Conservation (phyloP, 2,888 invertebrate genomes). For the Coelopa pilipes region DNA sequence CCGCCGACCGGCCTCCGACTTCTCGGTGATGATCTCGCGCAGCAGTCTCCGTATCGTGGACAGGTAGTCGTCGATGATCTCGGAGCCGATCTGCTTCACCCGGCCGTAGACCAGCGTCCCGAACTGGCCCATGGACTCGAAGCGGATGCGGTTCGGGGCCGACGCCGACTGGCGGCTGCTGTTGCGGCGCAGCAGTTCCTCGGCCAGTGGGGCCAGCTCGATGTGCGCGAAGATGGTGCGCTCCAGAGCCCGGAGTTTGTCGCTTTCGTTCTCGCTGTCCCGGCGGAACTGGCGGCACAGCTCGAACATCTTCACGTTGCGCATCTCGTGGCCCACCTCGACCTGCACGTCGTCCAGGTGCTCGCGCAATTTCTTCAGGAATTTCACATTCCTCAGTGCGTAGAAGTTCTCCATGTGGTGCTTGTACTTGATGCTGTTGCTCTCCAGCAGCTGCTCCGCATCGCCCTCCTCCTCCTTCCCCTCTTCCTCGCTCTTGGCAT, state of each 20-base stretch:
- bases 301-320: conserved; percentile 53
- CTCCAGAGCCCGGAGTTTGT: background rate
- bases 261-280: conserved; percentile 27
- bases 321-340: conserved; percentile 53
- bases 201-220: conserved; percentile 46
- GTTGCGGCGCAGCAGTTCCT: conserved; percentile 44
- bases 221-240: background rate
- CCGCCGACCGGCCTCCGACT: conserved; percentile 14
- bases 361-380: conserved; percentile 50
- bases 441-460: conserved; percentile 52
- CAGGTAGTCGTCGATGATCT: conserved; percentile 58
- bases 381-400: conserved; percentile 53
- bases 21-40: conserved; percentile 49
- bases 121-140: conserved; percentile 43
- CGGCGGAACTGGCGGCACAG: conserved; percentile 53
- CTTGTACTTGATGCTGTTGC: conserved; percentile 28
- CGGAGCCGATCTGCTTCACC: conserved; percentile 52
- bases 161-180: conserved; percentile 42
- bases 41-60: conserved; percentile 51
- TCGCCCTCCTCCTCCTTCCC: conserved; percentile 21
- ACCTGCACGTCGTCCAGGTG: conserved; percentile 49
- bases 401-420: conserved; percentile 41
- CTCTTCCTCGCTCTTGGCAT: conserved; percentile 40
- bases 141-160: conserved; percentile 17
- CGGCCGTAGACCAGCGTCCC: conserved; percentile 52